Conservation (phyloP, 2,888 invertebrate species). For the Eulithis testata region DNA sequence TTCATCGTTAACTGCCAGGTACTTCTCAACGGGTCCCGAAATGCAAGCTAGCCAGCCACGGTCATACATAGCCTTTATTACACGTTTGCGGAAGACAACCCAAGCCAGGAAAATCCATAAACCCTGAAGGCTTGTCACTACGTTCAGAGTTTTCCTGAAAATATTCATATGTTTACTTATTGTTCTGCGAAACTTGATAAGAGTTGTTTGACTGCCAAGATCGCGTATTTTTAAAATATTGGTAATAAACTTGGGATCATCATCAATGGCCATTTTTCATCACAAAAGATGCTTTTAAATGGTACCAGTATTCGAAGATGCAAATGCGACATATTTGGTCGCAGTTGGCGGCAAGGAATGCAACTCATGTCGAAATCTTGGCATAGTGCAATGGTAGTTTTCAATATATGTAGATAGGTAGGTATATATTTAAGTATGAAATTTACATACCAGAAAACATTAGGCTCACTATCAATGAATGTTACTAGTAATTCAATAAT, state of each 20-base stretch:
- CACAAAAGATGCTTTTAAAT: too few relatives aligned
- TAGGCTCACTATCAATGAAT: neutral
- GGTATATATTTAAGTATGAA: neutral
- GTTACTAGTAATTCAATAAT: slow-evolving; percentile 17
- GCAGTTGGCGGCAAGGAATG: too few relatives aligned
- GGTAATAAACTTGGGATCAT: too few relatives aligned
- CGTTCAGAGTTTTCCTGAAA: slow-evolving; percentile 22
- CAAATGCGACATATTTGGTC: too few relatives aligned
- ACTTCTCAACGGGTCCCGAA: slow-evolving; percentile 57
- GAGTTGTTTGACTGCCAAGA: too few relatives aligned
- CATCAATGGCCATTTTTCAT: too few relatives aligned
- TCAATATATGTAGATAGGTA: too few relatives aligned
- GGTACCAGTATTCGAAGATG: too few relatives aligned
- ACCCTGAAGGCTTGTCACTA: slow-evolving; percentile 24
- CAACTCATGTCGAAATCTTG: too few relatives aligned
- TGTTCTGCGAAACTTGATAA: too few relatives aligned
- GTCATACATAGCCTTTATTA: slow-evolving; percentile 68
- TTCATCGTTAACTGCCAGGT: slow-evolving; percentile 70
- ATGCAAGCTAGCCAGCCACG: slow-evolving; percentile 65
- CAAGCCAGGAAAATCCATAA: slow-evolving; percentile 77
- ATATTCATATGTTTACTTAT: neutral
- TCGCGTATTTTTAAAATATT: too few relatives aligned
- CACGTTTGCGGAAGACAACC: slow-evolving; percentile 83
- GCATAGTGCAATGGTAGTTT: too few relatives aligned
- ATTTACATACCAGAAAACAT: slow-evolving; percentile 19